Percentiles rank a stretch among this genome's conserved stretches.
Conservation (phyloP, 2,113 vertebrate genomes). For the Megaceryle torquata region DNA sequence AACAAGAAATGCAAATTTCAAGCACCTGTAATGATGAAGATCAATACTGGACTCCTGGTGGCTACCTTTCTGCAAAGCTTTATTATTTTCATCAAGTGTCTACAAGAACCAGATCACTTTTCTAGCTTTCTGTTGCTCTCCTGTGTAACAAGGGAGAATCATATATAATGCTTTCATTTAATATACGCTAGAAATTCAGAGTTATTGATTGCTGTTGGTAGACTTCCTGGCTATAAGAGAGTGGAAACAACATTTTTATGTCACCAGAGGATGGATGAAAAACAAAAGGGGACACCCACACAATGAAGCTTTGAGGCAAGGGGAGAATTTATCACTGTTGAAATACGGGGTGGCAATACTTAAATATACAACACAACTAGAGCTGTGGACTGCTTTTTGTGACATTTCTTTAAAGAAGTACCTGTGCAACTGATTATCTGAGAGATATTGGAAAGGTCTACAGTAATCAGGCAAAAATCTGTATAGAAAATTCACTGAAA, state of each 20-base stretch:
- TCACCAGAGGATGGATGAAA: not conserved
- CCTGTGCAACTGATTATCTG: not conserved
- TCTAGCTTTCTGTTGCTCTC: conserved; percentile 29
- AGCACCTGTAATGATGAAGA: conserved; percentile 25
- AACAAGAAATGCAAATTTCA: conserved; percentile 32
- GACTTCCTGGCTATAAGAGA: conserved; percentile 29
- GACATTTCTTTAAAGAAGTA: not conserved
- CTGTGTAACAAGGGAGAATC: conserved; percentile 33
- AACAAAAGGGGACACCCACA: not conserved
- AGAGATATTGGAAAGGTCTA: not conserved
- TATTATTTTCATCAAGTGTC: conserved; percentile 55
- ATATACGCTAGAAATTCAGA: conserved; percentile 46
- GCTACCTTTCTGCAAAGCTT: conserved; percentile 23
- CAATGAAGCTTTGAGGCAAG: not conserved
- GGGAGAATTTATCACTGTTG: not conserved
- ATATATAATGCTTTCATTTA: conserved; percentile 51
- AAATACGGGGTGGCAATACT: not conserved
- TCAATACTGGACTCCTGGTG: conserved; percentile 25
- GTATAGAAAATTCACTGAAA: not conserved
- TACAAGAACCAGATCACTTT: conserved; percentile 14
- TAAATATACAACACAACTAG: not conserved
- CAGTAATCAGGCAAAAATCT: not conserved
- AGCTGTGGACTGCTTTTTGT: not conserved
- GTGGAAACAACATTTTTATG: not conserved
- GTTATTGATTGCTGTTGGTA: conserved; percentile 43